Conservation (phyloP, 2,888 invertebrate species). For the Scaptomyza caliginosa region DNA sequence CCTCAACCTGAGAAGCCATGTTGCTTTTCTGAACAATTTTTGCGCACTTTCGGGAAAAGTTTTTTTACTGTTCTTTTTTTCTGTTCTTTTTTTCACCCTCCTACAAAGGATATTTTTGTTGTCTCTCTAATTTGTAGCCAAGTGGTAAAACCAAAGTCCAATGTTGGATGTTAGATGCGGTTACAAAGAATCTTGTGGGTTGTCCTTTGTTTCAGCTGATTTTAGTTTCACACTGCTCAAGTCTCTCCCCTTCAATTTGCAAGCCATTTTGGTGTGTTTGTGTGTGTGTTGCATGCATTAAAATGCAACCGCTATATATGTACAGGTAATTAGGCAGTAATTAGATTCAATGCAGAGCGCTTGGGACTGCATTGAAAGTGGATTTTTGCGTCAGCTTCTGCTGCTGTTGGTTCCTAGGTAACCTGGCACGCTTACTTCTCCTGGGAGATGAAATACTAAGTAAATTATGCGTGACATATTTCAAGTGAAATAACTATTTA, state of each 20-base stretch:
- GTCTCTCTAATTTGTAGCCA: slow-evolving; percentile 49
- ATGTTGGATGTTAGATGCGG: slow-evolving; percentile 25
- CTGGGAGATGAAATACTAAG: slow-evolving; percentile 3
- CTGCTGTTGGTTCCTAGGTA: neutral
- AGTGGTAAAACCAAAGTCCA: slow-evolving; percentile 5
- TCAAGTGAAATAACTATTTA: neutral
- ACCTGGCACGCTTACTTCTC: neutral
- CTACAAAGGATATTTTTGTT: slow-evolving; percentile 4
- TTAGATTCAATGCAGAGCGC: slow-evolving; percentile 19
- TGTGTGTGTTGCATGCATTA: slow-evolving; percentile 19
- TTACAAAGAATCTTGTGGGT: slow-evolving; percentile 39
- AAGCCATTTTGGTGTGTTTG: slow-evolving; percentile 15
- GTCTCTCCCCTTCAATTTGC: neutral
- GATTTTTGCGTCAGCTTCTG: slow-evolving; percentile 42
- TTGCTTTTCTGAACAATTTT: slow-evolving; percentile 29
- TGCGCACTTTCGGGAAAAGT: slow-evolving; percentile 51
- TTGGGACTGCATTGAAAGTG: slow-evolving; percentile 23
- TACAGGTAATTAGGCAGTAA: slow-evolving; percentile 35
- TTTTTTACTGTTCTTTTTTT: neutral
- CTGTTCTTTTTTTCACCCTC: slow-evolving; percentile 2
- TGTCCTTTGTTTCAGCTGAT: neutral
- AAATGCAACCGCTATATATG: slow-evolving; percentile 1
- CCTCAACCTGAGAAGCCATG: slow-evolving; percentile 35
- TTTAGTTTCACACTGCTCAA: too few relatives aligned
- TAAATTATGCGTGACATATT: slow-evolving; percentile 9